A percentile compares a stretch with the other conserved stretches of the same genome.
Conservation (phyloP, 2,888 invertebrate species). For the Agonopterix arenella region DNA sequence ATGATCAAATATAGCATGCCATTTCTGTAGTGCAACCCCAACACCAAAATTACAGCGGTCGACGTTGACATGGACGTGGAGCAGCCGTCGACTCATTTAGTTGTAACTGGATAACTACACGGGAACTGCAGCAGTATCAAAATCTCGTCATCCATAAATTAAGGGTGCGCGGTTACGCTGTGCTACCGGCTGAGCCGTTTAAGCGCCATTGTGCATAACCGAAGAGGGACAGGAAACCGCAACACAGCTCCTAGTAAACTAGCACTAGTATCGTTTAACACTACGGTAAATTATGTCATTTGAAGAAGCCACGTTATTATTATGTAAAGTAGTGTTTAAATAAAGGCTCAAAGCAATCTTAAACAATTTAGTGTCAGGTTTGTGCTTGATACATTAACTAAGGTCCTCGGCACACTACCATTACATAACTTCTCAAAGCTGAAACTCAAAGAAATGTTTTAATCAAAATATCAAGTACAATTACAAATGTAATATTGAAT, state of each 20-base stretch:
- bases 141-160: slow-evolving; percentile 65
- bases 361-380: too few species aligned
- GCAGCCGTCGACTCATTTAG: slow-evolving; percentile 25
- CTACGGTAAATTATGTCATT: slow-evolving; percentile 10
- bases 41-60: background rate
- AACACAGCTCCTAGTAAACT: slow-evolving; percentile 27
- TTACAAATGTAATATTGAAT: too few species aligned
- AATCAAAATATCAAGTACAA: too few species aligned
- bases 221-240: slow-evolving; percentile 45
- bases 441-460: too few species aligned
- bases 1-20: too few species aligned
- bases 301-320: background rate
- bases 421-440: too few species aligned
- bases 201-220: slow-evolving; percentile 58
- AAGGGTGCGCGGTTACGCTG: slow-evolving; percentile 37
- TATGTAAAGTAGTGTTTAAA: background rate
- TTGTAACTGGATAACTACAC: slow-evolving; percentile 23
- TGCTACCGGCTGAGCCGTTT: slow-evolving; percentile 44
- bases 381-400: too few species aligned
- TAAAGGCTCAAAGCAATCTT: background rate
- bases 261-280: slow-evolving; percentile 21
- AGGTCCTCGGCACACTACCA: too few species aligned
- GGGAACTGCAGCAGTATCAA: slow-evolving; percentile 40
- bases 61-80: background rate
- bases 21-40: background rate